These are phyloP conservation scores for Hafferia zeledoni DNA, from an alignment of 2,797 vertebrate species.

Conservation along the genomic window DNA sequence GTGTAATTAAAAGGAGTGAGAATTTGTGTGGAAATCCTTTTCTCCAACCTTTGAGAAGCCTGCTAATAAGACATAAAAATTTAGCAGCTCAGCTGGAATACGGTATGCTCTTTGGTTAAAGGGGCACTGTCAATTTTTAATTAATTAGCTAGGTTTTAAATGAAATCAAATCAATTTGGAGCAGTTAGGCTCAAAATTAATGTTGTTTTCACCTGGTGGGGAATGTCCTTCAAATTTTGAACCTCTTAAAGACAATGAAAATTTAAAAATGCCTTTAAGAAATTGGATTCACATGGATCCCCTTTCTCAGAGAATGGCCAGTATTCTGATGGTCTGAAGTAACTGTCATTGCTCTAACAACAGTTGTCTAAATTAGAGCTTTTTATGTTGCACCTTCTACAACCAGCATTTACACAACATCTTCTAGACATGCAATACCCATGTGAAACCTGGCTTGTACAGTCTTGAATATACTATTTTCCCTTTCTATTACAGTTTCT, in stretches of 20 bases:
- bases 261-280: background rate
- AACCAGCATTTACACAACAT: background rate
- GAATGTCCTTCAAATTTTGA: conserved; percentile 1
- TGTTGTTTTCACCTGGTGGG: conserved; percentile 42
- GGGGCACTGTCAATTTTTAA: conserved; percentile 34
- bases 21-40: background rate
- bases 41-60: conserved; percentile 27
- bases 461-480: background rate
- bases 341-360: background rate
- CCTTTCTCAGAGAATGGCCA: background rate
- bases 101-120: conserved; percentile 34
- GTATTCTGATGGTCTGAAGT: background rate
- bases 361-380: background rate
- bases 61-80: conserved; percentile 34
- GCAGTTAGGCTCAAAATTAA: conserved; percentile 11
- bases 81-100: conserved; percentile 50
- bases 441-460: background rate
- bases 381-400: background rate
- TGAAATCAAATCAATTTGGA: conserved; percentile 45
- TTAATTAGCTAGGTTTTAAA: conserved; percentile 50
- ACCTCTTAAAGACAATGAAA: background rate
- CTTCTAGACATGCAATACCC: background rate
- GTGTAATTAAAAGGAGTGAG: conserved; percentile 47
- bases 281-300: background rate
- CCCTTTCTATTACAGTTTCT: background rate